These are phyloP conservation scores for Zosterops hypoxanthus DNA, from an alignment of 2,113 vertebrate genomes.

Conservation along the genomic window DNA sequence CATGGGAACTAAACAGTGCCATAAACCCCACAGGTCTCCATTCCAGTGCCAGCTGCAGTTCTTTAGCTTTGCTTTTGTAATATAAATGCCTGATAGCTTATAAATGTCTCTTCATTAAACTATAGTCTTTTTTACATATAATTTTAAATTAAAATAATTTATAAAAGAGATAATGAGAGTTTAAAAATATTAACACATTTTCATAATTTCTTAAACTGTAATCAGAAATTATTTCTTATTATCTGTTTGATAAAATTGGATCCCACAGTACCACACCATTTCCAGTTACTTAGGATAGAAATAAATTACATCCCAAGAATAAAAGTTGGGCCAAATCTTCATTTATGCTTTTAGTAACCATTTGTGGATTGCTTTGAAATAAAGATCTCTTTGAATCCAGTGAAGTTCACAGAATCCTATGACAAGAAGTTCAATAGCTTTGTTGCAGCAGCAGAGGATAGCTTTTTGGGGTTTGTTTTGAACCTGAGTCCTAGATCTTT, in stretches of 20 bases:
- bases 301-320: not conserved
- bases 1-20: not conserved
- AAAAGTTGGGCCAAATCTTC: not conserved
- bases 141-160: not conserved
- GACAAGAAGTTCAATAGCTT: not conserved
- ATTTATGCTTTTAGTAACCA: not conserved
- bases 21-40: not conserved
- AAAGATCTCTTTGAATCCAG: not conserved
- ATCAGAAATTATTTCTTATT: not conserved
- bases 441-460: not conserved
- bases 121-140: rapidly evolving
- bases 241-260: not conserved
- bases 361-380: not conserved
- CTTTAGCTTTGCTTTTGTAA: not conserved
- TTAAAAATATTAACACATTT: not conserved
- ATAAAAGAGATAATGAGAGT: not conserved
- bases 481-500: not conserved
- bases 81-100: not conserved
- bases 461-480: not conserved
- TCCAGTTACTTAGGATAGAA: not conserved
- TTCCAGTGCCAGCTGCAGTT: not conserved
- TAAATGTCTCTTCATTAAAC: not conserved
- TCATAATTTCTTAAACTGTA: not conserved
- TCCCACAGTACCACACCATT: not conserved
- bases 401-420: not conserved